These are phyloP conservation scores for Condylostylus longicornis DNA, from an alignment of 1,140 invertebrate species.

Conservation along the genomic window DNA sequence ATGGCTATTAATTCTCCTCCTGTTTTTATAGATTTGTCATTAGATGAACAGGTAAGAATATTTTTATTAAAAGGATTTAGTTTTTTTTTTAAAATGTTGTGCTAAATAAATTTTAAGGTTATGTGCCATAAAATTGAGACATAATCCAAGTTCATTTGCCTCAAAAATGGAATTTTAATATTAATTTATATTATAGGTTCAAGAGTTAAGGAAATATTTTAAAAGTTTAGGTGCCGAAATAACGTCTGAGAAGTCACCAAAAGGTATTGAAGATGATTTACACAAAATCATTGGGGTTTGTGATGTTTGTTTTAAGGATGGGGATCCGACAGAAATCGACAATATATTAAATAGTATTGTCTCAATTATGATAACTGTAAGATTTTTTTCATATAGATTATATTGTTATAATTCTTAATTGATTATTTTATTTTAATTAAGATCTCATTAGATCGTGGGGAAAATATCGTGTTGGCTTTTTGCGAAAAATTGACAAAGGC, in stretches of 20 bases:
- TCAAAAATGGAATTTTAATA: constrained; percentile 9
- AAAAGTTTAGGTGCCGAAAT: constrained; percentile 84
- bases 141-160: constrained; percentile 13
- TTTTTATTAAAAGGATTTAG: constrained; percentile 4
- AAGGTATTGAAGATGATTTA: constrained; percentile 84
- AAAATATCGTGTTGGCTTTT: constrained; percentile 78
- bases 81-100: background rate
- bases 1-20: constrained; percentile 65
- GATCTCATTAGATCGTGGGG: constrained; percentile 74
- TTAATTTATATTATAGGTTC: constrained; percentile 46
- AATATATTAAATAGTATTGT: constrained; percentile 80
- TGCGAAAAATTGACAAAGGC: constrained; percentile 89
- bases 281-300: constrained; percentile 90
- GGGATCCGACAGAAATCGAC: constrained; percentile 64
- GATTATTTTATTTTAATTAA: constrained; percentile 25
- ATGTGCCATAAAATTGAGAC: constrained; percentile 19
- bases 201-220: constrained; percentile 76
- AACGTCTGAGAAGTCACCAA: constrained; percentile 73
- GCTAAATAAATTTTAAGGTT: constrained; percentile 25
- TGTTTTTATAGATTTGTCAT: constrained; percentile 64
- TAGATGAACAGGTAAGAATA: constrained; percentile 56
- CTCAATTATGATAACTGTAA: constrained; percentile 77
- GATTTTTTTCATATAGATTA: constrained; percentile 18
- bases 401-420: constrained; percentile 1
- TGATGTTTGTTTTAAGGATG: constrained; percentile 79